These are phyloP conservation scores for Lepisosteus oculatus DNA, from an alignment of 2,113 vertebrate species.

Conservation along the genomic window DNA sequence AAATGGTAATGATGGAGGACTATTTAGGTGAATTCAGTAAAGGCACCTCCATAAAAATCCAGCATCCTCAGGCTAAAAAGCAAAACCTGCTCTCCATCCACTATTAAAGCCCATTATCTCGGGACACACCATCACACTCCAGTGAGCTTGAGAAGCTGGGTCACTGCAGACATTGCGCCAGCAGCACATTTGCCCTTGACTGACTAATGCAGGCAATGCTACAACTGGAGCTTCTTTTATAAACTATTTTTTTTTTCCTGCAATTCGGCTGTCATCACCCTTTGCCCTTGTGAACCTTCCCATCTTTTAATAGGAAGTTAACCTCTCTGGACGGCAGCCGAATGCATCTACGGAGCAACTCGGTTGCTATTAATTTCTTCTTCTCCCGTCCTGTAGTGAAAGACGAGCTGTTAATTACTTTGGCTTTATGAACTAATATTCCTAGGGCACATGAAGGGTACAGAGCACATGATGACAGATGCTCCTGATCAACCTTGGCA, in stretches of 20 bases:
- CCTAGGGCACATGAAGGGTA: constrained; percentile 30
- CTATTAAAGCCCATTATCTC: constrained; percentile 26
- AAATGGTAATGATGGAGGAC: too few species aligned
- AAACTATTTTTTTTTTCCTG: neutral
- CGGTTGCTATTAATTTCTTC: constrained; percentile 48
- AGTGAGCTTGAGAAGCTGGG: constrained; percentile 13
- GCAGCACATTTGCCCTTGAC: constrained; percentile 13
- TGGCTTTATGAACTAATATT: constrained; percentile 32
- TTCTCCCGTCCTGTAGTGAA: constrained; percentile 37
- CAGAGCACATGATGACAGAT: constrained; percentile 28
- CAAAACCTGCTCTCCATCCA: neutral
- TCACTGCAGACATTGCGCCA: constrained; percentile 31
- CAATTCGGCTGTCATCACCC: neutral
- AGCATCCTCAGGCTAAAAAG: constrained; percentile 14
- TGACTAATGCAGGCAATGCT: constrained; percentile 14
- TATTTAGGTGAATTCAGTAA: neutral
- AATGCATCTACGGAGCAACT: constrained; percentile 51
- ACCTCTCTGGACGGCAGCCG: constrained; percentile 26
- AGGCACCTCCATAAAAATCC: constrained; percentile 16
- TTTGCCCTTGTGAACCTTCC: constrained; percentile 9
- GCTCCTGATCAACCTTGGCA: constrained; percentile 34
- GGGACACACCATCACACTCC: constrained; percentile 2
- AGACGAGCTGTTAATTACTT: constrained; percentile 39
- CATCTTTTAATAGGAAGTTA: constrained; percentile 17
- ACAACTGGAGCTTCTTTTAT: neutral